Evolutionary conservation across 2,888 invertebrate genomes (phyloP).

Genomic region (Prionchulus punctatus): DNA sequence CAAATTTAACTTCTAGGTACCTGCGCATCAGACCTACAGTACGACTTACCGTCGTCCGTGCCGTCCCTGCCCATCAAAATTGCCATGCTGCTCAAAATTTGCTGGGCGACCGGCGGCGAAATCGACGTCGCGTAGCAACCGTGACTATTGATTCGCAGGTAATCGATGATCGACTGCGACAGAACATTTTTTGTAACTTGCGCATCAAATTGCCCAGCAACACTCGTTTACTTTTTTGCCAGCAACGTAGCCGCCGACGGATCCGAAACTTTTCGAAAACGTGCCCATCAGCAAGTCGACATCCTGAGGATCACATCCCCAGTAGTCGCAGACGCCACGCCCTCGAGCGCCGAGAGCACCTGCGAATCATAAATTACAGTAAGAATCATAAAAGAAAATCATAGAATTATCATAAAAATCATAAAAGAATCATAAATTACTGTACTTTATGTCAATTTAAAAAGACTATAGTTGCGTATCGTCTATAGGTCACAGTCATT

Average conservation of each 20-base stretch:
- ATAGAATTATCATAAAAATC: background rate
- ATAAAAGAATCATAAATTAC: no score
- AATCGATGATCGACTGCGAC: background rate
- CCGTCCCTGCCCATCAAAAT: slow-evolving; percentile 71
- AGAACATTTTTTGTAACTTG: background rate
- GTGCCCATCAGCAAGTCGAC: slow-evolving; percentile 90
- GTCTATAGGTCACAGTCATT: no score
- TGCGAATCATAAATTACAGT: background rate
- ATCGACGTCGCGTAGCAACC: slow-evolving; percentile 59
- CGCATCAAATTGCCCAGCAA: background rate
- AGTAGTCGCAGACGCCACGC: slow-evolving; percentile 72
- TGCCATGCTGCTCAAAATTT: slow-evolving; percentile 70
- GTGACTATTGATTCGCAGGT: background rate
- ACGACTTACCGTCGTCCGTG: slow-evolving; percentile 42
- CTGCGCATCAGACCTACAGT: no score
- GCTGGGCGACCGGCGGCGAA: slow-evolving; percentile 75
- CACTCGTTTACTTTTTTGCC: slow-evolving; percentile 56
- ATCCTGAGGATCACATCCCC: slow-evolving; percentile 58
- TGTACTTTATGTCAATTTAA: no score
- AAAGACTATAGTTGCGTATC: no score
- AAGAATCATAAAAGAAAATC: background rate
- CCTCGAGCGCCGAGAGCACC: slow-evolving; percentile 68
- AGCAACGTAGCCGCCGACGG: slow-evolving; percentile 88
- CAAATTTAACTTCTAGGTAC: no score
- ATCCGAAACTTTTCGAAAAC: slow-evolving; percentile 93